Percentiles rank a stretch among this genome's conserved stretches.
These are phyloP conservation scores for Cephus runcator DNA, from an alignment of 2,888 invertebrate species.

Conservation along the genomic window DNA sequence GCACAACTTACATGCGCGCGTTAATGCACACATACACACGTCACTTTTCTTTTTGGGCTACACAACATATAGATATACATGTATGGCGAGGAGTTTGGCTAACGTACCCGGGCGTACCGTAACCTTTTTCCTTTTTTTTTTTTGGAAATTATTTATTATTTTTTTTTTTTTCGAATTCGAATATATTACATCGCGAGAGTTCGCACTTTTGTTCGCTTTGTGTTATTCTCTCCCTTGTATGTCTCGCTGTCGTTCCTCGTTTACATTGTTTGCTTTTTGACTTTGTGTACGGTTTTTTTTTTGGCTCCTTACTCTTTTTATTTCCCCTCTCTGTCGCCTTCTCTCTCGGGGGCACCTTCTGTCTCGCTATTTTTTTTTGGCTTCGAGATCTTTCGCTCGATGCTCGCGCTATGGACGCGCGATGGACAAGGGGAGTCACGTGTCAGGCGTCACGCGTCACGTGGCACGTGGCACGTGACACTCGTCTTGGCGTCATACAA, in stretches of 20 bases:
- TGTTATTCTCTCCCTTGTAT: not conserved
- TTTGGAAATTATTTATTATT: not conserved
- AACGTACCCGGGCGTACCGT: not conserved
- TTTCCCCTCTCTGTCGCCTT: not conserved
- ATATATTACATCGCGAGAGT: not conserved
- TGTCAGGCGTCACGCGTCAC: slow-evolving; percentile 9
- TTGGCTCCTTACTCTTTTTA: not conserved
- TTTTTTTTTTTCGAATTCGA: not conserved
- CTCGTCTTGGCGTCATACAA: slow-evolving; percentile 71
- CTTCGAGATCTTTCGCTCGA: slow-evolving; percentile 42
- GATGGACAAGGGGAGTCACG: not conserved
- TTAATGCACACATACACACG: not conserved
- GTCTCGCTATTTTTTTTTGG: slow-evolving; percentile 56
- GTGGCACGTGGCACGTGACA: slow-evolving; percentile 24
- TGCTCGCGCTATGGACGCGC: not conserved
- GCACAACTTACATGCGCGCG: not conserved
- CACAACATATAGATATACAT: not conserved
- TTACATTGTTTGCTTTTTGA: not conserved
- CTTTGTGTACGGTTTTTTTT: not conserved
- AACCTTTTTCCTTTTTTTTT: not conserved
- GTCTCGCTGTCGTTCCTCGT: not conserved
- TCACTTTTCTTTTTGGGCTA: not conserved
- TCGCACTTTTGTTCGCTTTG: not conserved
- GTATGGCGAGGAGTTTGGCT: not conserved
- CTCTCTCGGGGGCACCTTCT: slow-evolving; percentile 20